phyloP scores from a whole-genome alignment of 37 sponge, comb jelly and placozoan genomes.

The Spongilla lacustris region DNA sequence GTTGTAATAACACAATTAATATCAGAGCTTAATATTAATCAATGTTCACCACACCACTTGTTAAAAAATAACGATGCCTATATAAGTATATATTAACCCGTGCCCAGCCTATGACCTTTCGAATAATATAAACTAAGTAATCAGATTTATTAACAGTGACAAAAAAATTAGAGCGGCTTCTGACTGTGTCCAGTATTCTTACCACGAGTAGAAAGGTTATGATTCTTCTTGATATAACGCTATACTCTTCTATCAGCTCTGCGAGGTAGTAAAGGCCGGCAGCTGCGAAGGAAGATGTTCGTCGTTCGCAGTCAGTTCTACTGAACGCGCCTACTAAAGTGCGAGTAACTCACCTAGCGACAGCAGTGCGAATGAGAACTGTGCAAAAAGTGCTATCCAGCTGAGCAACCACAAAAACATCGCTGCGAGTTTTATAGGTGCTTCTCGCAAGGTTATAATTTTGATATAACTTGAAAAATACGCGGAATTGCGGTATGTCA shows the following conservation, averaged over 20 bases:
- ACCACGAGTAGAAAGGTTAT: conserved; percentile 68
- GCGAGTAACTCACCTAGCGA: conserved; percentile 70
- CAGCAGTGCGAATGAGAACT: conserved; percentile 61
- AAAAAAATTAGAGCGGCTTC: no score
- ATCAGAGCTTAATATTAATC: no score
- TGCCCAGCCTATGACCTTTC: no score
- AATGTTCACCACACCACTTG: no score
- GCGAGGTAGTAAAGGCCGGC: conserved; percentile 89
- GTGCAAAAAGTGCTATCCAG: conserved; percentile 63
- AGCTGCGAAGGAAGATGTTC: conserved; percentile 40
- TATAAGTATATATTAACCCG: no score
- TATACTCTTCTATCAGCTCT: conserved; percentile 89
- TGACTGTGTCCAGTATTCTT: not conserved
- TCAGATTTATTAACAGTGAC: no score
- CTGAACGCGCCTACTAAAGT: not conserved
- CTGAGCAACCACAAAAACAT: conserved; percentile 74
- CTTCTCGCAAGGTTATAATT: not conserved
- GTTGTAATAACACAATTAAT: no score
- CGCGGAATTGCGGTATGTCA: not conserved
- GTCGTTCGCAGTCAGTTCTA: not conserved
- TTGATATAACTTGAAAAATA: not conserved
- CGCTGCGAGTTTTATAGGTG: no score
- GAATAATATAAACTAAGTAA: no score
- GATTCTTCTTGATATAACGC: conserved; percentile 70
- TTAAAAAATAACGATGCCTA: no score